Conservation (phyloP, 2,888 invertebrate genomes). For the Nephrotoma flavescens region DNA sequence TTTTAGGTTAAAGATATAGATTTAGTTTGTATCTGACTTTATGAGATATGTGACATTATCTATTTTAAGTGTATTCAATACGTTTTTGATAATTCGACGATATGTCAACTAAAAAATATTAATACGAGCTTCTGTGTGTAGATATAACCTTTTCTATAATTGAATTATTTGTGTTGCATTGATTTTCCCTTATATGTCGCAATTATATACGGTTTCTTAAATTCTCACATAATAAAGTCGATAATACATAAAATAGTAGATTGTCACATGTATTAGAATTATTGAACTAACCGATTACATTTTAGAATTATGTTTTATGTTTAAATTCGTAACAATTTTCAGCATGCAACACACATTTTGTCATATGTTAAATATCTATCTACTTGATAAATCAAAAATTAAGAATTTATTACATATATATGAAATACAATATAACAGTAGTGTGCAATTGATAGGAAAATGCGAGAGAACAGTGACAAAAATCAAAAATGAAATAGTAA, state of each 20-base stretch:
- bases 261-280: background rate
- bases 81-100: background rate
- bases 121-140: background rate
- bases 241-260: background rate
- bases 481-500: background rate
- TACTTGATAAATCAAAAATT: background rate
- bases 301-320: background rate
- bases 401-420: background rate
- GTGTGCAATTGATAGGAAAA: background rate
- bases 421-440: background rate
- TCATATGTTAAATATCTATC: background rate
- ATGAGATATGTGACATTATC: background rate
- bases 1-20: background rate
- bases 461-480: background rate
- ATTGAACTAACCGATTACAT: background rate
- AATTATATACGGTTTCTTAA: background rate
- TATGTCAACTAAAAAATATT: background rate
- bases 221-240: background rate
- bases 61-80: background rate
- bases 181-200: background rate
- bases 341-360: background rate
- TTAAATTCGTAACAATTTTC: background rate
- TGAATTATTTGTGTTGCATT: background rate
- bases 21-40: background rate
- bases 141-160: background rate